Evolutionary conservation across 2,888 invertebrate genomes (phyloP), one percentile per base, ranked within the genome.

Genomic region (Epiblema foenella): DNA sequence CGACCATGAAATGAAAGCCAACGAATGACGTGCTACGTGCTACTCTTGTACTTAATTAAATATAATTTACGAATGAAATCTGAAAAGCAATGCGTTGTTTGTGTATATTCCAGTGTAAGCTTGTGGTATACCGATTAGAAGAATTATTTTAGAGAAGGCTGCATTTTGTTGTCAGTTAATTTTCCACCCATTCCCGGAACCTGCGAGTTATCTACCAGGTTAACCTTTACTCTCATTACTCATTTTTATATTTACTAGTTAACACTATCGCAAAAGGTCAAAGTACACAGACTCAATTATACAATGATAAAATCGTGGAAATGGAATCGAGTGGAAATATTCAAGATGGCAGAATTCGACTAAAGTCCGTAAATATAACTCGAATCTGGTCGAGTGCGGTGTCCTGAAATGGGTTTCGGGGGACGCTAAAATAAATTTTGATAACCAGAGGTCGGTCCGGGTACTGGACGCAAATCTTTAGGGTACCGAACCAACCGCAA

Each of bases 1-100:
- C 46, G 46, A 46, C 46, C 46, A 46, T 46, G 46, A 46, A 15
- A 46, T 46, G 46, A 46, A 46, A 46, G 46, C 46, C 46, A 39
- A 39, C n/a, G 46, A 8, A 46, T 46, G n/a, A 46, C 46, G 46
- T 46, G 46, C n/a, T 46, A 46, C 46, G 46, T 46, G 46, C n/a
- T 46, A 8, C 46, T 4, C 33, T 33, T 5, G 33, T 8, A 46
- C 46, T 8, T 46, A n/a, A 46, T 46, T 46, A n/a, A n/a, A 46
- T n/a, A 4, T 46, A 46, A 46, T n/a, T 7, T 12, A 46, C 46
- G n/a, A n/a, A 46, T 46, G 8, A n/a, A 8, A 46, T 4, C n/a
- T 46, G n/a, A n/a, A 46, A 46, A n/a, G 46, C 46, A 33, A 33
- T 33, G 7, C 5, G 33, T 33, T 33, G 33, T 33, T 33, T 2